Conservation (phyloP, 2,113 vertebrate species). For the Daphoenositta chrysoptera region DNA sequence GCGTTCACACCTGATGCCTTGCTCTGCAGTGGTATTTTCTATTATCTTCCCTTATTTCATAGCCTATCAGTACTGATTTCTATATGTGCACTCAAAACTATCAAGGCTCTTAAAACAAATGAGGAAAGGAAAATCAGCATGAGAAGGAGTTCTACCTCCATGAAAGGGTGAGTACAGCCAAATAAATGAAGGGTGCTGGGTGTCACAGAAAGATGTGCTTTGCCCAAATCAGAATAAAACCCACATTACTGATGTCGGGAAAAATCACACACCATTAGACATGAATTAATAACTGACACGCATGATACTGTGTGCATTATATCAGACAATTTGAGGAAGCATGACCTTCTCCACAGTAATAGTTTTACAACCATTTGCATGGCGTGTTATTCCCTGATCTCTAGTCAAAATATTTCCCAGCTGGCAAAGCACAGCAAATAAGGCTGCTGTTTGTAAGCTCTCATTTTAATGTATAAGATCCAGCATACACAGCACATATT, state of each 20-base stretch:
- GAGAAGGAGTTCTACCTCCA: constrained; percentile 20
- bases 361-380: constrained; percentile 35
- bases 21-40: background rate
- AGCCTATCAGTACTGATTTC: background rate
- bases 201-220: background rate
- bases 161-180: background rate
- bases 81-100: background rate
- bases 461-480: background rate
- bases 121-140: background rate
- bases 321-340: background rate
- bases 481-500: constrained; percentile 14
- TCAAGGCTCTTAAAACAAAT: background rate
- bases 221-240: background rate
- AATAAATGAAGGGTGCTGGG: background rate
- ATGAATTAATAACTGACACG: background rate
- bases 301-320: background rate
- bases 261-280: background rate
- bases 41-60: background rate
- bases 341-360: constrained; percentile 28
- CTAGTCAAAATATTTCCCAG: constrained; percentile 71
- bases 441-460: constrained; percentile 13
- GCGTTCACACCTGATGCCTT: background rate
- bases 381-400: constrained; percentile 53
- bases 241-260: background rate
- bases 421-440: constrained; percentile 50